phyloP scores from a whole-genome alignment of 2,113 vertebrate species.

The Ranitomeya imitator region DNA sequence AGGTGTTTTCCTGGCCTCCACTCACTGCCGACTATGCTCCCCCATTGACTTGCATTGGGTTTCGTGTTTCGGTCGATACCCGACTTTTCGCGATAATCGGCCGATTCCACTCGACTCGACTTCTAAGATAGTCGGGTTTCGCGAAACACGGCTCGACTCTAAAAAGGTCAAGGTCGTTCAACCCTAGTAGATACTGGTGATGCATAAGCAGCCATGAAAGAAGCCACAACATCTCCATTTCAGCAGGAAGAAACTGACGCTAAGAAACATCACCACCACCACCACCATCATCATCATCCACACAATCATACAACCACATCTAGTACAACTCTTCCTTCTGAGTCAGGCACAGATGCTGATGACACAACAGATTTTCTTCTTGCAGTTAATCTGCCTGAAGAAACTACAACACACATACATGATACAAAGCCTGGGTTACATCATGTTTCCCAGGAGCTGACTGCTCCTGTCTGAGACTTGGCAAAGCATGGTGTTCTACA shows the following conservation, averaged over 20 bases:
- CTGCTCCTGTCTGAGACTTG: neutral
- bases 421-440: neutral
- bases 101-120: too few species aligned
- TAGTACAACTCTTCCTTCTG: neutral
- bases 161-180: too few species aligned
- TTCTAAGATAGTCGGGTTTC: too few species aligned
- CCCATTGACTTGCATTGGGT: too few species aligned
- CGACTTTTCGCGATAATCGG: too few species aligned
- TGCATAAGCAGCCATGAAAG: slow-evolving; percentile 49
- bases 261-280: slow-evolving; percentile 21
- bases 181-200: slow-evolving; percentile 46
- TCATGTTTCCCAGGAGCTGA: neutral
- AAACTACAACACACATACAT: neutral
- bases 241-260: neutral
- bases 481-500: neutral
- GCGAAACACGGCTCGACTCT: too few species aligned
- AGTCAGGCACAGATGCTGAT: neutral
- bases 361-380: neutral
- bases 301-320: slow-evolving; percentile 49
- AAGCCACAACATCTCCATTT: slow-evolving; percentile 26
- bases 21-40: too few species aligned
- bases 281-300: slow-evolving; percentile 29
- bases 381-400: neutral
- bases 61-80: too few species aligned
- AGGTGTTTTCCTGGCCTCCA: too few species aligned